These are phyloP conservation scores for Petrolisthes cinctipes DNA, from an alignment of 2,888 invertebrate species.

Conservation along the genomic window DNA sequence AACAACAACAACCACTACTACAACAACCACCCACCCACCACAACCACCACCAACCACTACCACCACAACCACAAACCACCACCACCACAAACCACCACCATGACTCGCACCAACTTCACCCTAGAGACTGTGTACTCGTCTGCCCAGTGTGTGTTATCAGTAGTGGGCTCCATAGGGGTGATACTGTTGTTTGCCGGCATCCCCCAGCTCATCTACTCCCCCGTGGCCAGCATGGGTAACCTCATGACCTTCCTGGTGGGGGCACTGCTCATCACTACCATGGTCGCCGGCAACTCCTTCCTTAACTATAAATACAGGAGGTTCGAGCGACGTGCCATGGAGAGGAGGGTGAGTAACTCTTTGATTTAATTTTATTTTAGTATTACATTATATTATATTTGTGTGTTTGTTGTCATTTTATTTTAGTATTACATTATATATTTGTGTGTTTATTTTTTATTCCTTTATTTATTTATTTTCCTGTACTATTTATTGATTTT, in stretches of 20 bases:
- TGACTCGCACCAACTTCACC: constrained; percentile 34
- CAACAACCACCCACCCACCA: not conserved
- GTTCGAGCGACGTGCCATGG: constrained; percentile 34
- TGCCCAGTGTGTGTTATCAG: constrained; percentile 52
- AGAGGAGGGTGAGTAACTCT: constrained; percentile 17
- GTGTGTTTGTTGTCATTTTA: not conserved
- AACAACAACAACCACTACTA: not conserved
- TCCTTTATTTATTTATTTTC: too few species aligned
- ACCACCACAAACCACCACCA: not conserved
- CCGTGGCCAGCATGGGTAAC: constrained; percentile 53
- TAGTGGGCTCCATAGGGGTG: constrained; percentile 62
- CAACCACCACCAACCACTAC: not conserved
- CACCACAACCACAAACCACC: not conserved
- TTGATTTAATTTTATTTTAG: not conserved
- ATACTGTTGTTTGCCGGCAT: constrained; percentile 65
- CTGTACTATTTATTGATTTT: not conserved
- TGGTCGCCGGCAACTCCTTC: constrained; percentile 65
- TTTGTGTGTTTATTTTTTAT: not conserved
- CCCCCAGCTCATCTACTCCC: constrained; percentile 64
- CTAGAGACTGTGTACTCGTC: constrained; percentile 44
- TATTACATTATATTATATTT: not conserved
- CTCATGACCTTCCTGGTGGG: constrained; percentile 64
- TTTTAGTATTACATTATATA: too few species aligned
- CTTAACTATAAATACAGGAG: constrained; percentile 63
- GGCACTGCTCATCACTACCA: constrained; percentile 62